These are phyloP conservation scores for Misgurnus mizolepis DNA, from an alignment of 2,113 vertebrate species.

Conservation along the genomic window DNA sequence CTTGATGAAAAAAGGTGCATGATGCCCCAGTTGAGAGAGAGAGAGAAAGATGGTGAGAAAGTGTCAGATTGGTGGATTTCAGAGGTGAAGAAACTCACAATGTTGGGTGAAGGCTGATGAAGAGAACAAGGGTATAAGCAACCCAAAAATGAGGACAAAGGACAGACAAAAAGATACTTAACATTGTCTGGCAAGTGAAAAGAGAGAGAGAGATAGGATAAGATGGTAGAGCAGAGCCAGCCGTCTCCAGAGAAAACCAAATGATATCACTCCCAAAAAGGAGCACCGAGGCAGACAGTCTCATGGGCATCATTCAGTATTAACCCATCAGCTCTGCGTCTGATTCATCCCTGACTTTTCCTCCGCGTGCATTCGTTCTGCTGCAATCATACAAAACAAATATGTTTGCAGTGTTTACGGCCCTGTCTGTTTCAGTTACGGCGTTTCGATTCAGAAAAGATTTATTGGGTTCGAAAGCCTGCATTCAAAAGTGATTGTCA, in stretches of 20 bases:
- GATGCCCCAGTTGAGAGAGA: not conserved
- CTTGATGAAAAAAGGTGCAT: slow-evolving; percentile 2
- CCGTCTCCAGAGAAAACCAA: slow-evolving; percentile 40
- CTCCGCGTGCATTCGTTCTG: not conserved
- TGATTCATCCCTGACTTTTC: slow-evolving; percentile 40
- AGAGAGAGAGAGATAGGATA: slow-evolving; percentile 21
- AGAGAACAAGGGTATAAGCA: not conserved
- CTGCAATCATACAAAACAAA: slow-evolving; percentile 29
- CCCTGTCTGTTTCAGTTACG: slow-evolving; percentile 37
- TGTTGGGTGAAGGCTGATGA: not conserved
- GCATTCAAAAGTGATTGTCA: slow-evolving; percentile 12
- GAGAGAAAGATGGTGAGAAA: not conserved
- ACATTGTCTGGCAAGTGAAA: slow-evolving; percentile 23
- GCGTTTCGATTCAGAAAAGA: slow-evolving; percentile 36
- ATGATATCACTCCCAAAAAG: slow-evolving; percentile 44
- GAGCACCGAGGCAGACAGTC: slow-evolving; percentile 29
- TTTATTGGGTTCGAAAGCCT: slow-evolving; percentile 37
- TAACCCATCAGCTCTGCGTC: slow-evolving; percentile 30
- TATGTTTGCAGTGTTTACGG: slow-evolving; percentile 18
- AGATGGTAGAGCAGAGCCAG: slow-evolving; percentile 41
- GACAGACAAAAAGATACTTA: slow-evolving; percentile 24
- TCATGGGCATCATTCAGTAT: slow-evolving; percentile 42
- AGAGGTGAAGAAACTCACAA: not conserved
- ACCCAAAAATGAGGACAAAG: slow-evolving; percentile 19
- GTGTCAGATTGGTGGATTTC: slow-evolving; percentile 25